A percentile compares a stretch with the other conserved stretches of the same genome.
These are phyloP conservation scores for Ptychochromis oligacanthus DNA, from an alignment of 2,113 vertebrate species.

Conservation along the genomic window DNA sequence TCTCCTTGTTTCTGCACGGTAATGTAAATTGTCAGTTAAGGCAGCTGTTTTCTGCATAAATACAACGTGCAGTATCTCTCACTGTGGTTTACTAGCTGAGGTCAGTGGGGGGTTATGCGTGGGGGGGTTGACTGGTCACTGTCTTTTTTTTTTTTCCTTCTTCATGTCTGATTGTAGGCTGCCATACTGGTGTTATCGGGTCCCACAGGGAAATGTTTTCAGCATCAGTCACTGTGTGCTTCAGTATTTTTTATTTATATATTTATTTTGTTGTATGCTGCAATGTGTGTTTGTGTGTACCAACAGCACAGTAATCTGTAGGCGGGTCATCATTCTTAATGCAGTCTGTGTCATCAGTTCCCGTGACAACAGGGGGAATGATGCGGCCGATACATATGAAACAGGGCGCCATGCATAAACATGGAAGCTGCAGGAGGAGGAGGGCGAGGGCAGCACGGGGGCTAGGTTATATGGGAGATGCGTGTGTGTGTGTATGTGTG, in stretches of 20 bases:
- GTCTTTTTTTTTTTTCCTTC: conserved; percentile 5
- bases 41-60: conserved; percentile 39
- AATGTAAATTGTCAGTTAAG: conserved; percentile 30
- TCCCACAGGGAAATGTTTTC: conserved; percentile 62
- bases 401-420: conserved; percentile 99
- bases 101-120: conserved; percentile 35
- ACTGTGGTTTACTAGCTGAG: conserved; percentile 40
- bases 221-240: conserved; percentile 41
- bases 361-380: conserved; percentile 98
- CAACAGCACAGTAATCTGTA: conserved; percentile 97
- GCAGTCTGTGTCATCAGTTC: conserved; percentile 99
- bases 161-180: conserved; percentile 45
- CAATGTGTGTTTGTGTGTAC: conserved; percentile 72
- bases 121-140: conserved; percentile 29
- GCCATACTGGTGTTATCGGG: conserved; percentile 38
- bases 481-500: conserved; percentile 39
- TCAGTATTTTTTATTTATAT: conserved; percentile 1
- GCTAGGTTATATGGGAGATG: conserved; percentile 82
- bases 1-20: neutral
- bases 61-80: conserved; percentile 12
- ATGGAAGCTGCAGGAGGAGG: conserved; percentile 79
- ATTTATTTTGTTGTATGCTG: conserved; percentile 25
- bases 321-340: conserved; percentile 99
- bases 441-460: conserved; percentile 83
- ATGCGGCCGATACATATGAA: conserved; percentile 99